Evolutionary conservation across 1,140 invertebrate species (phyloP), one percentile per base, ranked within the genome.

Genomic region (Magallana gigas): DNA sequence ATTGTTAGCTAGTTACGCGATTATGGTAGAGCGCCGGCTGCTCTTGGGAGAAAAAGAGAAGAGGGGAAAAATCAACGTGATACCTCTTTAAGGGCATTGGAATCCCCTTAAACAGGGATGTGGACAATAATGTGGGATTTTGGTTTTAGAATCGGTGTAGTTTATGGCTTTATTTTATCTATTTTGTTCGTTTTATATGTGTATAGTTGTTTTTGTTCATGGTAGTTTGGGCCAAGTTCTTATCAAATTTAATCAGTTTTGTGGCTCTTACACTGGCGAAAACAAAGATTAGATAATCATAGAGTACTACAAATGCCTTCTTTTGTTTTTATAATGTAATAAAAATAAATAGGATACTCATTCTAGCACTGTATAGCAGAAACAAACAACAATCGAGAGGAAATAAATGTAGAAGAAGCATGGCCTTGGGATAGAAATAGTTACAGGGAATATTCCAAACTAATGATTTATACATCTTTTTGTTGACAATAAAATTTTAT

Each of bases 1-100:
- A 76, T 76, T 76, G 68, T 76, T 76, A 29, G 68, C 23, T 29
- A 76, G 68, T 76, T 76, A 76, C 68, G 68, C 68, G 68, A 76
- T 76, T 76, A 76, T 48, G 36, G 18, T 76, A 29, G 64, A 29
- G 68, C 23, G 68, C 68, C 68, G 68, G 68, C 68, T 76, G 68
- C 68, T 76, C 68, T 76, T 76, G 23, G 68, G 23, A 76, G 68
- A 76, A 18, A 29, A 18, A 29, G 68, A 36, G 11, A 29, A 76
- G 68, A 76, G 23, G 36, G 18, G 36, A 23, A 76, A 23, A 29
- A 76, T 29, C 8, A 29, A 36, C 68, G 68, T 29, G 18, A 11
- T 76, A 12, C 18, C 68, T 76, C 68, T 76, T 4, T 18, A 29
- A 12, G 36, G 23, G 4, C 23, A 76, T 12, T 8, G 11, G 11